Evolutionary conservation across 2,888 invertebrate genomes (phyloP).

Genomic region (Liopterus haemorrhoidalis): DNA sequence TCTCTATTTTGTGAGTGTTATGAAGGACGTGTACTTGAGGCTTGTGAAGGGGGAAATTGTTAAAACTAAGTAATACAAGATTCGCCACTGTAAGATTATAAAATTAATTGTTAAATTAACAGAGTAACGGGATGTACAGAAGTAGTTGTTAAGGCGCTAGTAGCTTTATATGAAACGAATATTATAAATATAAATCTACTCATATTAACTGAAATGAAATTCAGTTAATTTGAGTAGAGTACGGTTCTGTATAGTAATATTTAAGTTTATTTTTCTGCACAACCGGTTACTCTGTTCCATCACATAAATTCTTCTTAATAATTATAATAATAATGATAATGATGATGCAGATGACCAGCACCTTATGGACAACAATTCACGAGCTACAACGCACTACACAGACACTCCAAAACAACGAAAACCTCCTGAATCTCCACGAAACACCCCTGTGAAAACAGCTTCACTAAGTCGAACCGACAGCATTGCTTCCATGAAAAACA

Average conservation of each 20-base stretch:
- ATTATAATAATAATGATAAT: too few relatives aligned
- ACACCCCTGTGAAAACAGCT: slow-evolving; percentile 5
- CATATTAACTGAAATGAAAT: background rate
- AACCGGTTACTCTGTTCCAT: too few relatives aligned
- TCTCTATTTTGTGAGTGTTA: too few relatives aligned
- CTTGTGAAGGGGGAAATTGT: too few relatives aligned
- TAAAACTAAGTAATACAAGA: too few relatives aligned
- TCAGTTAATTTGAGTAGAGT: background rate
- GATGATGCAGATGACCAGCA: slow-evolving; percentile 39
- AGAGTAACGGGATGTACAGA: too few relatives aligned
- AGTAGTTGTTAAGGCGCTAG: too few relatives aligned
- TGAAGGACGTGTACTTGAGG: too few relatives aligned
- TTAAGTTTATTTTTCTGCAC: background rate
- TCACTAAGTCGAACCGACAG: slow-evolving; percentile 34
- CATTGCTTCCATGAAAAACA: slow-evolving; percentile 27
- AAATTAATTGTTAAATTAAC: too few relatives aligned
- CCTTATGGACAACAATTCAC: slow-evolving; percentile 36
- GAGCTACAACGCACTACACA: slow-evolving; percentile 34
- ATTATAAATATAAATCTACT: background rate
- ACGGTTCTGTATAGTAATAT: background rate
- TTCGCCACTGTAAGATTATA: too few relatives aligned
- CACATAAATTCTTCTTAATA: too few relatives aligned
- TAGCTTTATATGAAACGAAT: background rate
- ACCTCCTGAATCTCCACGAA: slow-evolving; percentile 23
- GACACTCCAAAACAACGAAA: slow-evolving; percentile 28